Conservation (phyloP, 2,113 vertebrate genomes). For the Chiloscyllium plagiosum region DNA sequence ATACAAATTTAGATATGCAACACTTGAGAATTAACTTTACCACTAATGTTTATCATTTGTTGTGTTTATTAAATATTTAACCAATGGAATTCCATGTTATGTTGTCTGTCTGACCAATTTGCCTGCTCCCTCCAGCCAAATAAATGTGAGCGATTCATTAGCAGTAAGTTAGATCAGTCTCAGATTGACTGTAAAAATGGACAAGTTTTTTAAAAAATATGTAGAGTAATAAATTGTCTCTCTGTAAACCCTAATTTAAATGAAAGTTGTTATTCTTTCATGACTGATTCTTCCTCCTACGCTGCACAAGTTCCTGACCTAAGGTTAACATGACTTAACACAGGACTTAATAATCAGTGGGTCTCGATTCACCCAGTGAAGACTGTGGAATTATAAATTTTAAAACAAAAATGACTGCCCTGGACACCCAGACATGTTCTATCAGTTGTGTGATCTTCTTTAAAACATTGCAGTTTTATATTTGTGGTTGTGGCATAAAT, state of each 20-base stretch:
- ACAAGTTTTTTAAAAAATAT: not conserved
- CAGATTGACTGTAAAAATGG: not conserved
- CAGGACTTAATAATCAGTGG: too few relatives aligned
- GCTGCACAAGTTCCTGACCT: too few relatives aligned
- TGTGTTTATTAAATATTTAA: not conserved
- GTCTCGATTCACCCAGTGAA: too few relatives aligned
- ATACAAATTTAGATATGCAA: not conserved
- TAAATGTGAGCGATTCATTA: not conserved
- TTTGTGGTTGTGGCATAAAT: too few relatives aligned
- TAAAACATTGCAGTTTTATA: too few relatives aligned
- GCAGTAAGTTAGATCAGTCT: not conserved
- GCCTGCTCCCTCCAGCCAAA: not conserved
- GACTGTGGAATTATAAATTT: too few relatives aligned
- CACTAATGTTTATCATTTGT: not conserved
- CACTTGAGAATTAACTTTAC: not conserved
- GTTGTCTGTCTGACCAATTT: not conserved
- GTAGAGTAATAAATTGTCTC: not conserved
- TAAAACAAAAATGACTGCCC: too few relatives aligned
- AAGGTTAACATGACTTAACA: not conserved
- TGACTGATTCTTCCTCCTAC: not conserved
- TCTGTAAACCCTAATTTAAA: not conserved
- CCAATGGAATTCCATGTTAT: not conserved
- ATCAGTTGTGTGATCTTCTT: too few relatives aligned
- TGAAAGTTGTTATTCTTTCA: slow-evolving; percentile 18
- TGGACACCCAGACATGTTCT: too few relatives aligned